Evolutionary conservation across 2,113 vertebrate species (phyloP).

Genomic region (Triplophysa rosa): DNA sequence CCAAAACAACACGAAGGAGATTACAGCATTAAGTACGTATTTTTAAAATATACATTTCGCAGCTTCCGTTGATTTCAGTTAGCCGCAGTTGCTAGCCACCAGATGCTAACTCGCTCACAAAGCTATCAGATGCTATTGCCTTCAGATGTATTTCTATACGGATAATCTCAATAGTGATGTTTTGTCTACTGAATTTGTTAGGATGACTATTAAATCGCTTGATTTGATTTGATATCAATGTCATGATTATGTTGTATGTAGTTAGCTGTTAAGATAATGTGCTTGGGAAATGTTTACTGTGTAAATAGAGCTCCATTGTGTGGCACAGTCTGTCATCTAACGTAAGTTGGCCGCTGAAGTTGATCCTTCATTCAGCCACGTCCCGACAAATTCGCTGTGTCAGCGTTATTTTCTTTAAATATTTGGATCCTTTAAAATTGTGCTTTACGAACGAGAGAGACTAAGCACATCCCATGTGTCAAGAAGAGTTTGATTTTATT

Average conservation of each 20-base stretch:
- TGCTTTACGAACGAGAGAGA: not conserved
- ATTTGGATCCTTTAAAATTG: not conserved
- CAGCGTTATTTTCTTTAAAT: not conserved
- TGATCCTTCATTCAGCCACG: not conserved
- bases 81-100: constrained; percentile 12
- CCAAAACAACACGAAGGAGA: not conserved
- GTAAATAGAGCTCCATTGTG: constrained; percentile 58
- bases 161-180: no score
- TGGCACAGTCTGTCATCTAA: constrained; percentile 8
- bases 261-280: constrained; percentile 41
- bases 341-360: not conserved
- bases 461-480: not conserved
- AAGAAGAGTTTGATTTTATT: not conserved
- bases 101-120: constrained; percentile 31
- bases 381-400: not conserved
- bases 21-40: constrained; percentile 37
- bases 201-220: not conserved
- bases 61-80: not conserved
- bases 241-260: constrained; percentile 27
- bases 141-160: not conserved
- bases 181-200: not conserved
- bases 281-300: constrained; percentile 54
- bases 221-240: not conserved
- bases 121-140: constrained; percentile 31
- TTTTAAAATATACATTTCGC: no score